Evolutionary conservation across 1,140 invertebrate species (phyloP), one percentile per base, ranked within the genome.

Genomic region (Leptonema lineaticorne): DNA sequence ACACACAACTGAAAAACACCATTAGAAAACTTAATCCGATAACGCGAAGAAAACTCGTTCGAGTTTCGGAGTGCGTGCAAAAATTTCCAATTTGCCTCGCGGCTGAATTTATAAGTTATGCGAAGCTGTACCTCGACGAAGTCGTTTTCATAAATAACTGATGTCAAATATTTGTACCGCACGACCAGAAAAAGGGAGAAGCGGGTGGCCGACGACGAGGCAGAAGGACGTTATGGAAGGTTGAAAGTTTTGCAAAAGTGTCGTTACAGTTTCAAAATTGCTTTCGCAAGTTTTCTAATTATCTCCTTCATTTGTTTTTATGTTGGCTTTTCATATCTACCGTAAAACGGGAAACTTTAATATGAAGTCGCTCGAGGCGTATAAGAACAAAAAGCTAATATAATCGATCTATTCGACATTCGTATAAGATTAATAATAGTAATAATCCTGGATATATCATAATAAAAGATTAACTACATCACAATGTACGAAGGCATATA

Each of bases 241-340:
- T 26, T 48, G 37, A 70, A n/a, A 67, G 46, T 67, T 70, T 62
- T 28, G 30, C 53, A 28, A 46, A 69, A 64, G 45, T 62, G 71
- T 67, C 71, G 71, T 72, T 69, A 67, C 58, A 26, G 28, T 30
- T 41, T 37, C 62, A 62, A 45, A 68, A 67, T 70, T 69, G 57
- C 64, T 63, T 37, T 63, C 46, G 30, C 16, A 73, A 72, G 58
- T 73, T 73, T 73, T 70, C 71, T 73, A 70, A 73, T 73, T 73
- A 70, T 73, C 65, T 73, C 67, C 68, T 73, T 70, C 71, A 30
- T 73, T 73, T 70, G 63, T 50, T 73, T 73, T 73, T 70, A 73
- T 69, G 66, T 53, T 59, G 68, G 29, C 33, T 33, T 62, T 62
- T 62, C 59, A 64, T 64, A 64, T 63, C 53, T 63, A 65, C 59